A percentile compares a stretch with the other conserved stretches of the same genome.
These are phyloP conservation scores for Sarcophaga subvicina DNA, from an alignment of 2,888 invertebrate species.

Conservation along the genomic window DNA sequence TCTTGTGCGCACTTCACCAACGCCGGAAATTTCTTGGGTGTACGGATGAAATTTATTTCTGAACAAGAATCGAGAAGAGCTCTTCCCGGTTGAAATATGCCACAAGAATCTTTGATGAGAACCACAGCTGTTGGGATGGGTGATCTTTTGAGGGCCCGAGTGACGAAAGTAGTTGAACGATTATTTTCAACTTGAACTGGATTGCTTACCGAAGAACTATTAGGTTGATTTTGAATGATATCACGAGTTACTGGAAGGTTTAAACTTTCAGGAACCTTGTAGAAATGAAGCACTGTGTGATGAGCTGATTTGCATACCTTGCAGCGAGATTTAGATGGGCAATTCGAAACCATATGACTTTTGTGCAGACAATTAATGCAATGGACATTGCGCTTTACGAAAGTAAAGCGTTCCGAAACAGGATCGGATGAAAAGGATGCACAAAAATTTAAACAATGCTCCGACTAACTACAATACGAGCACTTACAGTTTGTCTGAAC, in stretches of 20 bases:
- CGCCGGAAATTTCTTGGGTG: constrained; percentile 46
- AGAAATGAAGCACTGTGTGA: not conserved
- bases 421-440: constrained; percentile 22
- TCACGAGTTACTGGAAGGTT: not conserved
- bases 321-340: constrained; percentile 28
- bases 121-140: constrained; percentile 25
- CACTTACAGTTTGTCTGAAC: not conserved
- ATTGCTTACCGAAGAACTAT: no score
- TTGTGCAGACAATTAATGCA: constrained; percentile 47
- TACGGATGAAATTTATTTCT: constrained; percentile 34
- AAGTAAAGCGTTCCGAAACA: constrained; percentile 31
- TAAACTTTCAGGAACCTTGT: not conserved
- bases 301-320: constrained; percentile 20
- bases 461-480: not conserved
- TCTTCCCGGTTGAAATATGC: constrained; percentile 25
- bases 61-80: constrained; percentile 42
- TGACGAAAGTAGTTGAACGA: not conserved
- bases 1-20: constrained; percentile 41
- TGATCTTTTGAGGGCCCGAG: not conserved
- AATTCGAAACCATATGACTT: constrained; percentile 26
- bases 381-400: constrained; percentile 17
- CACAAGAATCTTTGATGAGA: constrained; percentile 26
- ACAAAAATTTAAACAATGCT: constrained; percentile 21
- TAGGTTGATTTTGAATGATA: not conserved
- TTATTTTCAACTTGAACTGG: not conserved